Evolutionary conservation across 2,797 vertebrate genomes (phyloP).

Genomic region (Tamandua tetradactyla): DNA sequence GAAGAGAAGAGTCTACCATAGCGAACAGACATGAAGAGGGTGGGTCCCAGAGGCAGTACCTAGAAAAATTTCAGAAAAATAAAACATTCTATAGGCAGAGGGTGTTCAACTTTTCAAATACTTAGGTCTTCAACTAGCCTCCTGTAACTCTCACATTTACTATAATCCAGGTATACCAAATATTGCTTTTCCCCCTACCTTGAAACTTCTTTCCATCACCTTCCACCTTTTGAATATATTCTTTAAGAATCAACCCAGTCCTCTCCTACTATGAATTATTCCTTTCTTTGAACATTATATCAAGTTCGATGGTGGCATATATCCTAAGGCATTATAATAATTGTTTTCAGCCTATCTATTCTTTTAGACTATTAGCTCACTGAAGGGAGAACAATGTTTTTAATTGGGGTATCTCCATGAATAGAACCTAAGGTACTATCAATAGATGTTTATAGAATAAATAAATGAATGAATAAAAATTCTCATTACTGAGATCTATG

Average conservation of each 20-base stretch:
- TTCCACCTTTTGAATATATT: background rate
- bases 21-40: background rate
- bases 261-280: background rate
- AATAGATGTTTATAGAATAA: constrained; percentile 18
- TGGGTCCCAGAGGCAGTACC: background rate
- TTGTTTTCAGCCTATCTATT: background rate
- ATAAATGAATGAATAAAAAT: constrained; percentile 14
- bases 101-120: background rate
- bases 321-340: background rate
- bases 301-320: background rate
- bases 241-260: background rate
- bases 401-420: background rate
- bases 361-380: background rate
- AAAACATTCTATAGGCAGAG: background rate
- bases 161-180: background rate
- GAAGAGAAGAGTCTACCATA: background rate
- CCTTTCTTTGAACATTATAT: background rate
- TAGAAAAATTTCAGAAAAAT: background rate
- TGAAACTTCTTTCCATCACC: background rate
- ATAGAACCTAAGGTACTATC: background rate
- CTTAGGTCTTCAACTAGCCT: background rate
- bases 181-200: background rate
- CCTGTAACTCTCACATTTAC: background rate
- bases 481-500: background rate
- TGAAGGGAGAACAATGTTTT: background rate